Base-by-base conservation (phyloP, 2,113 vertebrate species). In the Parotia lawesii region DNA sequence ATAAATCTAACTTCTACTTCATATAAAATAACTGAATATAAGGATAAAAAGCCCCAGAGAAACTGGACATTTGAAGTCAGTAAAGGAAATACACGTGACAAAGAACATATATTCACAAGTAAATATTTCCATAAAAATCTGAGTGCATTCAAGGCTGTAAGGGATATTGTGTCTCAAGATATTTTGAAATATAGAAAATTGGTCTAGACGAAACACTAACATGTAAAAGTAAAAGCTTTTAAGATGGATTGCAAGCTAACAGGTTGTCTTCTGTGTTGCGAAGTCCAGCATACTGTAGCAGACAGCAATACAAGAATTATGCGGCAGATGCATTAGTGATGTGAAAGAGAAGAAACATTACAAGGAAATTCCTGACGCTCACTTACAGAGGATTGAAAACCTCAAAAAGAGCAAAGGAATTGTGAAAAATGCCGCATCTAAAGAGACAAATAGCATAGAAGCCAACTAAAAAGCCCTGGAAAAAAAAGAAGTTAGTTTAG, bases 51-150 rank as follows among this genome's bases (percentile, higher is more conserved):
- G 53, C 1, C 9, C 18, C 15, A 73, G 16, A 93, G 33, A 76
- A 85, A 53, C 11, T 2, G 31, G 80, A 62, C 29, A 71, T 64
- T 33, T 83, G n/a, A 85, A 87, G 86, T 69, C 47, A 64, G 35
- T 45, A 85, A 91, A 76, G 45, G 50, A 93, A 93, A 72, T 22
- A 58, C 8, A 56, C 20, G 19, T 64, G 66, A 91, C 40, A 89
- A 94, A 81, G 69, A 53, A 61, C 12, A 71, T 54, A 65, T 37
- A 79, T 60, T 91, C 56, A 70, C 56, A 80, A 67, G 67, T 53
- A 93, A 95, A 66, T 85, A 91, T 70, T 97, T 84, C 70, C 31
- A 37, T 44, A 31, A 87, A 89, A 87, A 74, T 62, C 53, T 45
- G 22, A 85, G 22, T 45, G 15, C 28, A 20, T 79, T 85, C 47